Percentiles rank a stretch among this genome's conserved stretches.
Conservation (phyloP, 2,797 vertebrate species). For the Gouania willdenowi region DNA sequence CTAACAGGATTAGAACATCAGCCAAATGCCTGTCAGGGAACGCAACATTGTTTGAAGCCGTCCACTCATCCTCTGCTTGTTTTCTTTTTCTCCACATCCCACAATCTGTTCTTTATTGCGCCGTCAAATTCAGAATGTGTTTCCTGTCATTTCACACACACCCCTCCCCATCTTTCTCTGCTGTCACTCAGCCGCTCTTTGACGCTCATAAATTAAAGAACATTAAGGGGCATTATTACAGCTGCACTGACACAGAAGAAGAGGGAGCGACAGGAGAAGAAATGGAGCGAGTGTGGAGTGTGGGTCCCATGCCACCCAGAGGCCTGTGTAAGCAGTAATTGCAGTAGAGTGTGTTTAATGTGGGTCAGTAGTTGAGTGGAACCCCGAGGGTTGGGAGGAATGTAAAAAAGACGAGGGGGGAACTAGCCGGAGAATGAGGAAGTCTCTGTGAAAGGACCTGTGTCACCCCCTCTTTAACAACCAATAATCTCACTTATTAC, state of each 20-base stretch:
- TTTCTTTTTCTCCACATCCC: constrained; percentile 17
- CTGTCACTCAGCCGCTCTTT: constrained; percentile 47
- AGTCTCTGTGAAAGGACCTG: constrained; percentile 16
- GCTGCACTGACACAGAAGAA: constrained; percentile 4
- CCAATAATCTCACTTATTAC: constrained; percentile 6
- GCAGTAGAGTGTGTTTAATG: constrained; percentile 52
- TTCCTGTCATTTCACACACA: neutral
- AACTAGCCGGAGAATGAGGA: constrained; percentile 5
- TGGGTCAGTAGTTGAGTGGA: constrained; percentile 43
- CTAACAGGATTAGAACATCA: constrained; percentile 57
- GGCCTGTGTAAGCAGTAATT: constrained; percentile 41
- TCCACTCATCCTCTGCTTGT: constrained; percentile 36
- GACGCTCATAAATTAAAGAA: constrained; percentile 48
- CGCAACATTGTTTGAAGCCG: constrained; percentile 44
- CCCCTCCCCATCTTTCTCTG: neutral
- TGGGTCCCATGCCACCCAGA: constrained; percentile 20
- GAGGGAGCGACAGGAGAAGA: too few relatives aligned
- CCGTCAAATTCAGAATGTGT: constrained; percentile 33
- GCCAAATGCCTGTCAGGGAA: constrained; percentile 51
- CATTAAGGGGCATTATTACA: constrained; percentile 21
- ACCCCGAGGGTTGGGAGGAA: constrained; percentile 29
- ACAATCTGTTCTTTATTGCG: constrained; percentile 51
- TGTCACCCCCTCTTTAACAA: too few relatives aligned
- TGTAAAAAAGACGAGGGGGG: constrained; percentile 1
- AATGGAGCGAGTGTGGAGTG: constrained; percentile 7